Evolutionary conservation across 1,140 invertebrate genomes (phyloP).

Genomic region (Atta texana): DNA sequence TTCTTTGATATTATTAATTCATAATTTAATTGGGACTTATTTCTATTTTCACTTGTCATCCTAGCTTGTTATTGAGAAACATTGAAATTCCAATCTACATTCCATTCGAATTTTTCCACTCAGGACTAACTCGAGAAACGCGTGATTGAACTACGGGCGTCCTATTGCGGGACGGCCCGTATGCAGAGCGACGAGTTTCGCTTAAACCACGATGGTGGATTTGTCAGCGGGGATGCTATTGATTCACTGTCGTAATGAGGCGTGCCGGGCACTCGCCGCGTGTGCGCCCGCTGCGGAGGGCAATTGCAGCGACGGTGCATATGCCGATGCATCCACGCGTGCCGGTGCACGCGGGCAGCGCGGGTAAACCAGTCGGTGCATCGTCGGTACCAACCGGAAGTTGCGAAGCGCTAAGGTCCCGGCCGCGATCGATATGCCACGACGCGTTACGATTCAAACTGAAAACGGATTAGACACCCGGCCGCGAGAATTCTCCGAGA

Average conservation of each 20-base stretch:
- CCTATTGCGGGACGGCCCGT: conserved; percentile 18
- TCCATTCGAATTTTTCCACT: not conserved
- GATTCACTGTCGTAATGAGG: conserved; percentile 80
- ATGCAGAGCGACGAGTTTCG: conserved; percentile 13
- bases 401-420: conserved; percentile 36
- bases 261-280: conserved; percentile 59
- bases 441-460: conserved; percentile 51
- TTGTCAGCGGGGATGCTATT: conserved; percentile 79
- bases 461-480: conserved; percentile 50
- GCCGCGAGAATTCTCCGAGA: conserved; percentile 40
- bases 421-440: conserved; percentile 45
- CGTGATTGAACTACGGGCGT: not conserved
- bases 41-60: not conserved
- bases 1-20: not conserved
- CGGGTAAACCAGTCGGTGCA: conserved; percentile 41
- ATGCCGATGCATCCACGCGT: conserved; percentile 31
- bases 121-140: not conserved
- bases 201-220: conserved; percentile 64
- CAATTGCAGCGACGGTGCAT: conserved; percentile 56
- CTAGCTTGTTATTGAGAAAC: not conserved
- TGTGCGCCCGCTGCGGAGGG: conserved; percentile 18
- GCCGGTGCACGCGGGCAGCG: conserved; percentile 11
- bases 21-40: not conserved
- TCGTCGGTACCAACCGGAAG: conserved; percentile 49
- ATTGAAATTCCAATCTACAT: not conserved